Evolutionary conservation across 1,140 invertebrate species (phyloP).

Genomic region (Hylaeus volcanicus): DNA sequence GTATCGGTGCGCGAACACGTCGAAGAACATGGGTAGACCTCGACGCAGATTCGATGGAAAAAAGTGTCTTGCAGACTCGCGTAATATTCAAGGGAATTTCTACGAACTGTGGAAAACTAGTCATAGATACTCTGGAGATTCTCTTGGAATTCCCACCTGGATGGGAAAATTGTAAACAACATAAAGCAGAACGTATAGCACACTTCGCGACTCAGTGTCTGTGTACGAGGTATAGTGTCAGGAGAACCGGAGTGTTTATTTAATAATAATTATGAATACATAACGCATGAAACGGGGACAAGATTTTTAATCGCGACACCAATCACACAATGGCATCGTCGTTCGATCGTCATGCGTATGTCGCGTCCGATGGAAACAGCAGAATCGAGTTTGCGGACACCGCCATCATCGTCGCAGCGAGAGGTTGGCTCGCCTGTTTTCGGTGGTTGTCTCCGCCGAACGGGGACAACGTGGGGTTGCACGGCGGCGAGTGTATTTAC

Average conservation of each 20-base stretch:
- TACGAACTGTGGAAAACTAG: too few relatives aligned
- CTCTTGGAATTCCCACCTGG: too few relatives aligned
- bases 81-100: neutral
- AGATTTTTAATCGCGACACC: slow-evolving; percentile 37
- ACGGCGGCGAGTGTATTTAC: slow-evolving; percentile 62
- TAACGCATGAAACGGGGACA: slow-evolving; percentile 43
- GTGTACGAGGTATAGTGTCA: too few relatives aligned
- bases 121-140: too few relatives aligned
- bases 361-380: slow-evolving; percentile 14
- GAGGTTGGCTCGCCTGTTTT: slow-evolving; percentile 28
- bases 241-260: too few relatives aligned
- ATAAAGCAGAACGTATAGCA: too few relatives aligned
- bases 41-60: neutral
- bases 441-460: slow-evolving; percentile 30
- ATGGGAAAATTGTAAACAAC: too few relatives aligned
- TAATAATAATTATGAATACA: slow-evolving; percentile 17
- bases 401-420: slow-evolving; percentile 45
- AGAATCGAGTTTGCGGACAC: slow-evolving; percentile 54
- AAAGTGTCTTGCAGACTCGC: neutral
- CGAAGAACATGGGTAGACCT: neutral
- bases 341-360: slow-evolving; percentile 12
- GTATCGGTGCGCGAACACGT: slow-evolving; percentile 55
- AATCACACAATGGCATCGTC: slow-evolving; percentile 22
- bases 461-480: slow-evolving; percentile 7
- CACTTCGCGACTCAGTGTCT: too few relatives aligned